These are phyloP conservation scores for Chalcosyrphus nemorum DNA, from an alignment of 2,888 invertebrate genomes.

Conservation along the genomic window DNA sequence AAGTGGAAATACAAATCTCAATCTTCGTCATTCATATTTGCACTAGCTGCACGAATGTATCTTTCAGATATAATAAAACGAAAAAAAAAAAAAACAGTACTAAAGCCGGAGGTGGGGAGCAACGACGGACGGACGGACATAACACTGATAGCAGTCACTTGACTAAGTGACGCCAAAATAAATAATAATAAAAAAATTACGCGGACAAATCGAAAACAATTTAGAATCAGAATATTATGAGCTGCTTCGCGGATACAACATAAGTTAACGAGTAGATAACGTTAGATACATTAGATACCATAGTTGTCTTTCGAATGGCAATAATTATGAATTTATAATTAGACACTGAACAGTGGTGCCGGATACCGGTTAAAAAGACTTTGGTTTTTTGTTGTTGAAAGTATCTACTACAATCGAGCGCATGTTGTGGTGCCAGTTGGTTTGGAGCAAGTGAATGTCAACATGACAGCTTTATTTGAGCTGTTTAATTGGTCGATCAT, in stretches of 20 bases:
- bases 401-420: neutral
- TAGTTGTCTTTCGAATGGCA: neutral
- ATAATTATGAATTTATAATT: constrained; percentile 16
- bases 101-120: constrained; percentile 1
- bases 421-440: neutral
- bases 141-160: neutral
- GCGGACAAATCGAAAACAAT: constrained; percentile 21
- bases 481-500: constrained; percentile 49
- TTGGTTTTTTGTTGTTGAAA: neutral
- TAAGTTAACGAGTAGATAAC: too few relatives aligned
- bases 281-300: too few relatives aligned
- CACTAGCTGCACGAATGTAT: neutral
- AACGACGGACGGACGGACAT: neutral
- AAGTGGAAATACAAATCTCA: constrained; percentile 6
- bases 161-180: constrained; percentile 9
- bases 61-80: constrained; percentile 9
- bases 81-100: neutral
- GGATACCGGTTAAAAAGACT: constrained; percentile 28
- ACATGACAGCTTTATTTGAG: constrained; percentile 34
- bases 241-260: neutral
- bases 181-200: neutral
- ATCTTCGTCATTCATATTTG: neutral
- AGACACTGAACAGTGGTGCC: constrained; percentile 27
- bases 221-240: constrained; percentile 9
- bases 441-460: constrained; percentile 39